A percentile compares a stretch with the other conserved stretches of the same genome.
Evolutionary conservation across 2,113 vertebrate species (phyloP).

Genomic region (Coptodon rendalli): DNA sequence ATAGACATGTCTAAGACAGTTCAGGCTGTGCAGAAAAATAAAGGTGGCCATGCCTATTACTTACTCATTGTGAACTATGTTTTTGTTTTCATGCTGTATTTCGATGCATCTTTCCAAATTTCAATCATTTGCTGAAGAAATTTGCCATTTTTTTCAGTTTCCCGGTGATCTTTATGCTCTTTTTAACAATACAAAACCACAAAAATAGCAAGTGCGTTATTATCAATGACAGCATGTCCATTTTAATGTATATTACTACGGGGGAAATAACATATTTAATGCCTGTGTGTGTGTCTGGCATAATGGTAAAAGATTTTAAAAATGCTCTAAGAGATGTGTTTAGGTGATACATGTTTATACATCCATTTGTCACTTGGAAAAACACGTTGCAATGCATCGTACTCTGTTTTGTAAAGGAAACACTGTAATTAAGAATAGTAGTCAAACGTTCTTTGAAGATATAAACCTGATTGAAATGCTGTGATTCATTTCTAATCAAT

Average conservation of each 20-base stretch:
- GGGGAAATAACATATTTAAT: background rate
- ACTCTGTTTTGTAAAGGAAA: background rate
- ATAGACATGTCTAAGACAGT: background rate
- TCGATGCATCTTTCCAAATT: background rate
- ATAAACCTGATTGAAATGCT: background rate
- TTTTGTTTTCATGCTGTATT: background rate
- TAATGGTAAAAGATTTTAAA: background rate
- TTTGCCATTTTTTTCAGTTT: background rate
- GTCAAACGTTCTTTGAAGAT: background rate
- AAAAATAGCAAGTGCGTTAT: background rate
- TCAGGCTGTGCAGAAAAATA: background rate
- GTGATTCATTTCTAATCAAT: slow-evolving; percentile 11
- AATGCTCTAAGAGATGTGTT: background rate
- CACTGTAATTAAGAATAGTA: background rate
- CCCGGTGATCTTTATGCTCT: background rate
- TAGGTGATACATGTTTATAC: background rate
- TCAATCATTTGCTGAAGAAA: background rate
- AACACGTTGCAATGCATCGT: background rate
- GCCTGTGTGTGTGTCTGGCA: background rate
- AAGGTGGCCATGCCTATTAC: background rate
- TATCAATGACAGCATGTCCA: background rate
- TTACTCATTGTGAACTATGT: background rate
- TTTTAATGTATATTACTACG: background rate
- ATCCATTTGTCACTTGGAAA: background rate
- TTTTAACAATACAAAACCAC: background rate